Evolutionary conservation across 2,797 vertebrate species (phyloP).

Genomic region (Anomalospiza imberbis): DNA sequence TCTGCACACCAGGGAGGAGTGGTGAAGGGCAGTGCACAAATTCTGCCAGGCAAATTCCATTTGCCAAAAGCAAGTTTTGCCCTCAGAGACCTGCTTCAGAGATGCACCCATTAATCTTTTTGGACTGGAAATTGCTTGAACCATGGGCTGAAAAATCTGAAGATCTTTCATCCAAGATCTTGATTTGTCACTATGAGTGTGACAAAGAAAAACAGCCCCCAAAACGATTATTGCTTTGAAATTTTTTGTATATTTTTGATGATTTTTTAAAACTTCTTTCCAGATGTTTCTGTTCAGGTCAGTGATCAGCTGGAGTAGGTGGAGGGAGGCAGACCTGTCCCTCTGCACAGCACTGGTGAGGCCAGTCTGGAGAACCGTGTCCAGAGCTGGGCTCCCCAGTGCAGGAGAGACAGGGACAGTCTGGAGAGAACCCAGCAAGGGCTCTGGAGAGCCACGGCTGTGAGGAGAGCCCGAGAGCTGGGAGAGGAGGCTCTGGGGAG

Average conservation of each 20-base stretch:
- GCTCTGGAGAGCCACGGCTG: background rate
- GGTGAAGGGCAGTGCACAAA: background rate
- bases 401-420: background rate
- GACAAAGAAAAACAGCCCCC: background rate
- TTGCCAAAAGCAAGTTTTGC: background rate
- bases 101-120: background rate
- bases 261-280: background rate
- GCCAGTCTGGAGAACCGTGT: background rate
- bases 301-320: background rate
- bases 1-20: background rate
- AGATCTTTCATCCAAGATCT: background rate
- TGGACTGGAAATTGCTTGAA: background rate
- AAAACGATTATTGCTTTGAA: background rate
- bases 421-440: background rate
- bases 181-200: background rate
- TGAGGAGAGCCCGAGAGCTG: background rate
- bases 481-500: background rate
- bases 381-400: background rate
- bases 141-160: background rate
- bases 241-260: background rate
- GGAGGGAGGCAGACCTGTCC: background rate
- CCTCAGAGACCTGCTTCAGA: background rate
- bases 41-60: background rate
- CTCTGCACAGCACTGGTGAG: background rate
- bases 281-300: background rate